phyloP scores from a whole-genome alignment of 2,797 vertebrate genomes.

The Adelosebastes latens region DNA sequence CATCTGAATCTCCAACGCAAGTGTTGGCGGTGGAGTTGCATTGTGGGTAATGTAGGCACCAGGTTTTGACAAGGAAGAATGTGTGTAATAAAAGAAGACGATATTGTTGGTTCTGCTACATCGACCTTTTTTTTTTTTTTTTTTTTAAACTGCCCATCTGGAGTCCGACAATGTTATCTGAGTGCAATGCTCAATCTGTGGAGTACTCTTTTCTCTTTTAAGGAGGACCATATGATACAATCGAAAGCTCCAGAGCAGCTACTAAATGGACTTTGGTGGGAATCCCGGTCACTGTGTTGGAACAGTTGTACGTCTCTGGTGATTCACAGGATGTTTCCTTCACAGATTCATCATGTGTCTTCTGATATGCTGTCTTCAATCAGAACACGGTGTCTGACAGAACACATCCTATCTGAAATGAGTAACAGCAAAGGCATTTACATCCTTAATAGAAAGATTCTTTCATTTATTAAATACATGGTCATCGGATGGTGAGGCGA shows the following conservation, averaged over 20 bases:
- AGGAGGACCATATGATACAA: not conserved
- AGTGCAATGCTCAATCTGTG: not conserved
- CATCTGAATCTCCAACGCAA: no score
- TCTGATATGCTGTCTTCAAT: conserved; percentile 3
- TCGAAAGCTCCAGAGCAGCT: not conserved
- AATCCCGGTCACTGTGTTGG: not conserved
- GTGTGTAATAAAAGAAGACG: not conserved
- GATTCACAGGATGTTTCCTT: conserved; percentile 26
- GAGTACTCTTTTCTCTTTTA: not conserved
- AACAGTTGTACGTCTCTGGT: not conserved
- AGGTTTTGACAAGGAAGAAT: not conserved
- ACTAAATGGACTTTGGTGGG: not conserved
- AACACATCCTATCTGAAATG: conserved; percentile 1
- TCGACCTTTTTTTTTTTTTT: no score
- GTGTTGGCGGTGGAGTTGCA: not conserved
- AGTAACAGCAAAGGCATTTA: not conserved
- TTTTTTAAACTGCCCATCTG: not conserved
- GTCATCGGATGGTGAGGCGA: not conserved
- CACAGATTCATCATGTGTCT: conserved; percentile 3
- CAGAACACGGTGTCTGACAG: conserved; percentile 8
- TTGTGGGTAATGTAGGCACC: not conserved
- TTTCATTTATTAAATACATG: conserved; percentile 23
- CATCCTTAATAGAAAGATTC: not conserved
- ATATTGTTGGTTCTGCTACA: not conserved
- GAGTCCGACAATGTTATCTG: not conserved